Conservation (phyloP, 2,113 vertebrate genomes). For the Trachemys scripta region DNA sequence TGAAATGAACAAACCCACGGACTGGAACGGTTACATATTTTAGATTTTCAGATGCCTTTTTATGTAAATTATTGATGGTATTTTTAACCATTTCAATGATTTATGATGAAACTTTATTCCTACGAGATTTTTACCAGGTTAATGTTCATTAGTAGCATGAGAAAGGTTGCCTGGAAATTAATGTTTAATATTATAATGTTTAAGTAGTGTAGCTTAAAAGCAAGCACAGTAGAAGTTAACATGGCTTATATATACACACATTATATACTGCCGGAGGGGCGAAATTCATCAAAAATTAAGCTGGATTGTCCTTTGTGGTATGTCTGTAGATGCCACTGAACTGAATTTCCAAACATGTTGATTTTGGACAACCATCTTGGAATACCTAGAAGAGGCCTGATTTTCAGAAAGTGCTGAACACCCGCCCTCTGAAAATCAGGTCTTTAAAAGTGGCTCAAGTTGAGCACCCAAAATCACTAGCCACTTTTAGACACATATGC, state of each 20-base stretch:
- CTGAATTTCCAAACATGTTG: not conserved
- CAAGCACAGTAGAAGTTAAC: not conserved
- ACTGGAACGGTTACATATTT: not conserved
- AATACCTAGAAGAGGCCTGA: not conserved
- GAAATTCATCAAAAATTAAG: not conserved
- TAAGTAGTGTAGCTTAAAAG: not conserved
- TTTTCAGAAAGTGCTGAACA: not conserved
- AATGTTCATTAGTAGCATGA: not conserved
- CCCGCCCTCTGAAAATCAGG: not conserved
- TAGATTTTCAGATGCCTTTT: not conserved
- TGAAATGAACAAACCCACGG: not conserved
- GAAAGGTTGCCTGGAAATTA: not conserved
- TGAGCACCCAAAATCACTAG: not conserved
- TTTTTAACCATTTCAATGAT: not conserved
- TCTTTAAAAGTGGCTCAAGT: not conserved
- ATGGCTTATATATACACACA: fast-evolving
- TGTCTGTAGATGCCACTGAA: not conserved
- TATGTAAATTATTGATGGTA: not conserved
- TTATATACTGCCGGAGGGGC: not conserved
- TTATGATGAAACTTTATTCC: not conserved
- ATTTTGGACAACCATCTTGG: not conserved
- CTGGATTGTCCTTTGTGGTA: not conserved
- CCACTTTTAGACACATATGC: not conserved
- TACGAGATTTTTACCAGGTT: not conserved
- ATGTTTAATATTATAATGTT: not conserved